phyloP scores from a whole-genome alignment of 2,113 vertebrate genomes.

The Lagenorhynchus albirostris region DNA sequence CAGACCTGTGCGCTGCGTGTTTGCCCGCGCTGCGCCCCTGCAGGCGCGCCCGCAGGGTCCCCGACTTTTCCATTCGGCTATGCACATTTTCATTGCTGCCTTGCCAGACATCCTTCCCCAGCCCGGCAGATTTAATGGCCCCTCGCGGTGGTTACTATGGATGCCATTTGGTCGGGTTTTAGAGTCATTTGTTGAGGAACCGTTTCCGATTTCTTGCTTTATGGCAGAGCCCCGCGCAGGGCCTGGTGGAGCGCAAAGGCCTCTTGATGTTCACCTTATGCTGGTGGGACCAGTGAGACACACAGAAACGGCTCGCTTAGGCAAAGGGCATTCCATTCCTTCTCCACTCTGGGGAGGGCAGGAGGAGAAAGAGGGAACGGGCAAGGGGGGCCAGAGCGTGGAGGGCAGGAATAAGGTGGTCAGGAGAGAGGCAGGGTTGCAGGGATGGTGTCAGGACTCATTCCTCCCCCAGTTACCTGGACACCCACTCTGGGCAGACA shows the following conservation, averaged over 20 bases:
- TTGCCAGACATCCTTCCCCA: not conserved
- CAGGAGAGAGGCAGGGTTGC: not conserved
- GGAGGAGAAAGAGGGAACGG: not conserved
- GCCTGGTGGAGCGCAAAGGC: not conserved
- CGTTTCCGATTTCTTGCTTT: not conserved
- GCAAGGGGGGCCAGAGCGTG: accelerated
- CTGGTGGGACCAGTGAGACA: not conserved
- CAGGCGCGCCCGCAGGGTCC: too few species aligned
- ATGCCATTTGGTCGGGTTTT: not conserved
- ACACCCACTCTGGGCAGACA: not conserved
- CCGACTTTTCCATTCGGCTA: not conserved
- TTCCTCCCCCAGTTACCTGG: too few species aligned
- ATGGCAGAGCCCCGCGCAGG: not conserved
- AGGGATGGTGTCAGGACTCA: not conserved
- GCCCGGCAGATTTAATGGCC: not conserved
- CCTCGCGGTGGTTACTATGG: not conserved
- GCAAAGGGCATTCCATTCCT: not conserved
- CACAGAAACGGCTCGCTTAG: not conserved
- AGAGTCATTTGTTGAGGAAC: not conserved
- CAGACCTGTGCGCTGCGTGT: not conserved
- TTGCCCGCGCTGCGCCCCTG: not conserved
- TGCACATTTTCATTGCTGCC: not conserved
- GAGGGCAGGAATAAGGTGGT: not conserved
- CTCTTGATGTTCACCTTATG: not conserved
- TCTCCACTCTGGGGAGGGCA: not conserved